A percentile compares a stretch with the other conserved stretches of the same genome.
phyloP scores from a whole-genome alignment of 1,140 invertebrate genomes.

The Archegozetes longisetosus region DNA sequence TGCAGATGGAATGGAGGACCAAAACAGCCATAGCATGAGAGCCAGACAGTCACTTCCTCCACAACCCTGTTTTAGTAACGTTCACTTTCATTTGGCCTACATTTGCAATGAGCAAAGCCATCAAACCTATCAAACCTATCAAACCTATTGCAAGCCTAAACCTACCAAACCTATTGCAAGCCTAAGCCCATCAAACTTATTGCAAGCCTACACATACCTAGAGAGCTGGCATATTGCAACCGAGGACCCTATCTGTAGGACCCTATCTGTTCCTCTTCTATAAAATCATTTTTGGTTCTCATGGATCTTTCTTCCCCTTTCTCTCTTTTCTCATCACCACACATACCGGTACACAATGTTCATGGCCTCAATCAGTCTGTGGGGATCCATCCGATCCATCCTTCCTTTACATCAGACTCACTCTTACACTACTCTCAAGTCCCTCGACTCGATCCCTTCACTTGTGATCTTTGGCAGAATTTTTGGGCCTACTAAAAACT shows the following conservation, averaged over 20 bases:
- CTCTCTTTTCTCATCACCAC: neutral
- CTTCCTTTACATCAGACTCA: neutral
- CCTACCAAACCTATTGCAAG: too few species aligned
- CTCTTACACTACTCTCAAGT: neutral
- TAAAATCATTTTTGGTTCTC: neutral
- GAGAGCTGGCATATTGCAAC: too few species aligned
- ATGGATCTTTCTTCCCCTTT: neutral
- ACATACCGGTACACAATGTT: neutral
- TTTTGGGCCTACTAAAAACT: too few species aligned
- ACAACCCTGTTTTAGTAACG: neutral
- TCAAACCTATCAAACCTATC: too few species aligned
- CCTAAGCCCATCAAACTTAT: too few species aligned
- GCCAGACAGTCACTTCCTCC: neutral
- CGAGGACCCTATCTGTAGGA: neutral
- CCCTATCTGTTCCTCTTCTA: neutral
- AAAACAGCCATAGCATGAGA: too few species aligned
- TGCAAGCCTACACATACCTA: too few species aligned
- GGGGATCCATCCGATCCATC: neutral
- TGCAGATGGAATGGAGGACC: neutral
- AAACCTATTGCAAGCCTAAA: too few species aligned
- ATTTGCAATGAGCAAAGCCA: neutral
- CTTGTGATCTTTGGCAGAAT: neutral
- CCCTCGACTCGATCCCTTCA: neutral
- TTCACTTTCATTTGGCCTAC: neutral
- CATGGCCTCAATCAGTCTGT: neutral